These are phyloP conservation scores for Alloplasta piceator DNA, from an alignment of 2,888 invertebrate species.

Conservation along the genomic window DNA sequence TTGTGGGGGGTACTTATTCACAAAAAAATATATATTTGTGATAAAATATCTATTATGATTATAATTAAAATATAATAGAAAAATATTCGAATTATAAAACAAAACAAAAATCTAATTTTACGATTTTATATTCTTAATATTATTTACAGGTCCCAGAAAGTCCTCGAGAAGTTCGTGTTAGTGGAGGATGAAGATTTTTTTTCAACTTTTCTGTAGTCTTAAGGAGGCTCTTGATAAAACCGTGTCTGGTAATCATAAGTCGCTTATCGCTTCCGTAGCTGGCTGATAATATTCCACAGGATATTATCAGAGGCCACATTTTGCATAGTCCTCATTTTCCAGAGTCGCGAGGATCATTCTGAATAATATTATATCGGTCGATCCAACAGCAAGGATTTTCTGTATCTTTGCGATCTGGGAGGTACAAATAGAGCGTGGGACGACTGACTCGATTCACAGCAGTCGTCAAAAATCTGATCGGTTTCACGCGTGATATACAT, in stretches of 20 bases:
- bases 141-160: background rate
- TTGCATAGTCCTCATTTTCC: conserved; percentile 57
- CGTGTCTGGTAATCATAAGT: conserved; percentile 50
- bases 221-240: conserved; percentile 22
- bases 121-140: background rate
- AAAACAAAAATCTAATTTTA: background rate
- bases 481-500: conserved; percentile 7
- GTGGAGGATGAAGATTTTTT: background rate
- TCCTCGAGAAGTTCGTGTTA: background rate
- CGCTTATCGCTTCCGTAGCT: conserved; percentile 34
- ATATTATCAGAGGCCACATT: conserved; percentile 54
- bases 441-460: conserved; percentile 47
- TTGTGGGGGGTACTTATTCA: too few species aligned
- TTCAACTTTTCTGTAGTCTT: conserved; percentile 10
- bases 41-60: too few species aligned
- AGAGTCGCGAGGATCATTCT: conserved; percentile 30
- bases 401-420: conserved; percentile 48
- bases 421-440: conserved; percentile 52
- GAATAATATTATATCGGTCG: conserved; percentile 34
- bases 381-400: conserved; percentile 41
- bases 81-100: too few species aligned
- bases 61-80: too few species aligned
- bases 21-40: too few species aligned
- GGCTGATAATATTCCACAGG: conserved; percentile 33
- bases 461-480: conserved; percentile 39